These are phyloP conservation scores for Cacoxenus indagator DNA, from an alignment of 2,888 invertebrate species.

Conservation along the genomic window DNA sequence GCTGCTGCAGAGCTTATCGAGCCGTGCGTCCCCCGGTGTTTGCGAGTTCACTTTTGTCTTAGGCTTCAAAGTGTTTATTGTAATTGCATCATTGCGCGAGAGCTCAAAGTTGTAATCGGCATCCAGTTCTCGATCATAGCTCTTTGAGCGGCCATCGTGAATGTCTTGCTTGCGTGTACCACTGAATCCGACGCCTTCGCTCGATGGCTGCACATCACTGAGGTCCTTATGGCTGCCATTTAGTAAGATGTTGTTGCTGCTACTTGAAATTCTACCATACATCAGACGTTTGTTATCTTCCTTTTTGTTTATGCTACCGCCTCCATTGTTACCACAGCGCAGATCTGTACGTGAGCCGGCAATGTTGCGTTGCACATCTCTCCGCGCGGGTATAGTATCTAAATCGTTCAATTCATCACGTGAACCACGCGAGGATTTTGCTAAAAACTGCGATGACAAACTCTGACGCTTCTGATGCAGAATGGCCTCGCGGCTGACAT, in stretches of 20 bases:
- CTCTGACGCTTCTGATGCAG: slow-evolving; percentile 68
- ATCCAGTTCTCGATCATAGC: slow-evolving; percentile 45
- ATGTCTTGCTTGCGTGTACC: slow-evolving; percentile 29
- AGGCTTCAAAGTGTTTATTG: slow-evolving; percentile 16
- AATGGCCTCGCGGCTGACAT: slow-evolving; percentile 69
- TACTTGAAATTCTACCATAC: slow-evolving; percentile 65
- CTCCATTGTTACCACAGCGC: slow-evolving; percentile 49
- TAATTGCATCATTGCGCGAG: slow-evolving; percentile 14
- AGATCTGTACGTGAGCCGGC: slow-evolving; percentile 61
- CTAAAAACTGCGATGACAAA: slow-evolving; percentile 63
- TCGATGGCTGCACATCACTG: not conserved
- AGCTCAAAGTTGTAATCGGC: slow-evolving; percentile 31
- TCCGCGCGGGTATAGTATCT: slow-evolving; percentile 61
- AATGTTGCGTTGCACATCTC: slow-evolving; percentile 44
- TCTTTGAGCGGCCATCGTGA: slow-evolving; percentile 49
- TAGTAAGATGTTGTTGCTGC: slow-evolving; percentile 70
- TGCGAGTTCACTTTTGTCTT: slow-evolving; percentile 14
- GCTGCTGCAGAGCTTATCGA: slow-evolving; percentile 33
- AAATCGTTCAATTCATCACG: slow-evolving; percentile 66
- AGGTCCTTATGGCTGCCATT: slow-evolving; percentile 25
- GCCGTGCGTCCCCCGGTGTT: not conserved
- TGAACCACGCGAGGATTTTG: slow-evolving; percentile 64
- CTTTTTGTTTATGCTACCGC: slow-evolving; percentile 29
- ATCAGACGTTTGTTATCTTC: slow-evolving; percentile 22
- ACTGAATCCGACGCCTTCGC: slow-evolving; percentile 64